These are phyloP conservation scores for Chitala chitala DNA, from an alignment of 2,113 vertebrate species.

Conservation along the genomic window DNA sequence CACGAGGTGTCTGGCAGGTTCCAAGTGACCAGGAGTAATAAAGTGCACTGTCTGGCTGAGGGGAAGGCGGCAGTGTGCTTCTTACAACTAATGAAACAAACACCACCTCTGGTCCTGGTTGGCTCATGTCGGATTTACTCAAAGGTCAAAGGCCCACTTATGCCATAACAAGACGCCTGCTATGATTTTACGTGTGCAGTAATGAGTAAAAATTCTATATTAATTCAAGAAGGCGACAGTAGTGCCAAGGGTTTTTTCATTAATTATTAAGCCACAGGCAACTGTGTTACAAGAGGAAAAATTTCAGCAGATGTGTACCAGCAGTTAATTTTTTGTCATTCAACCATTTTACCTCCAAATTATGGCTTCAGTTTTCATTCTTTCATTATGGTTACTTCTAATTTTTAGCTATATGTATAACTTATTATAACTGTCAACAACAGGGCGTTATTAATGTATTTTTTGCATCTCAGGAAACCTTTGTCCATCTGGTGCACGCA, in stretches of 20 bases:
- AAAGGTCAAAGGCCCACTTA: background rate
- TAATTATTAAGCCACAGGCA: constrained; percentile 5
- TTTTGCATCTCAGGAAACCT: background rate
- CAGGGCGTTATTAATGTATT: no score
- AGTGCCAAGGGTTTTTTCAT: background rate
- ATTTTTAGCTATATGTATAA: background rate
- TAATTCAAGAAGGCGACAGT: background rate
- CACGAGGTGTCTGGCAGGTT: background rate
- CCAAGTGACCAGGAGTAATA: background rate
- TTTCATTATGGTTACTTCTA: background rate
- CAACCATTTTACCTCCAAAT: background rate
- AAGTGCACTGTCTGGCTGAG: background rate
- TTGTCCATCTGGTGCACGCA: background rate
- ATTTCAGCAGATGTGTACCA: background rate
- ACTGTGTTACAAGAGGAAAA: constrained; percentile 5
- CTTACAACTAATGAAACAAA: background rate
- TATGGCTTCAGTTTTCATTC: background rate
- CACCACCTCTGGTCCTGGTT: background rate
- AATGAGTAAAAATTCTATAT: background rate
- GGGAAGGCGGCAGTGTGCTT: background rate
- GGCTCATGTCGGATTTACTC: background rate
- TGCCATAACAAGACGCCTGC: no score
- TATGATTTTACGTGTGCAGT: background rate
- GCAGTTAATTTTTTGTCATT: background rate
- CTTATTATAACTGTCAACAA: background rate